These are phyloP conservation scores for Drosophila hamatofila DNA, from an alignment of 2,888 invertebrate genomes.

Conservation along the genomic window DNA sequence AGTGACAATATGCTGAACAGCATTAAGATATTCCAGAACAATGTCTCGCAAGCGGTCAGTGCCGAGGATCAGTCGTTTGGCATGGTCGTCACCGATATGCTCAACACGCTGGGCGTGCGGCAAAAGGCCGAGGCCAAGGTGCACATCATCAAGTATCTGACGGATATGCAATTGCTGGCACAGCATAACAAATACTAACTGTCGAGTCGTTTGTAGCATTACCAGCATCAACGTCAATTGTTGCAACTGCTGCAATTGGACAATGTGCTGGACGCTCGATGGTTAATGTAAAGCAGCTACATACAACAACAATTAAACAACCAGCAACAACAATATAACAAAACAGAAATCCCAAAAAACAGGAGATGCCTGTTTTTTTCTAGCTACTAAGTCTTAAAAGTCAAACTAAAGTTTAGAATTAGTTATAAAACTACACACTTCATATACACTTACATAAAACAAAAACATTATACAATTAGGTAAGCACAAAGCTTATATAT, in stretches of 20 bases:
- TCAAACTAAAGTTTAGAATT: conserved; percentile 76
- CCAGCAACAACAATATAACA: conserved; percentile 13
- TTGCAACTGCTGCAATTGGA: conserved; percentile 70
- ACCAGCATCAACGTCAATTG: conserved; percentile 48
- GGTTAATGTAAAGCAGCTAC: conserved; percentile 48
- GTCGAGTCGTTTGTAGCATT: conserved; percentile 53
- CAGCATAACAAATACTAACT: conserved; percentile 83
- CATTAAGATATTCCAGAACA: conserved; percentile 83
- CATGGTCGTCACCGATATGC: conserved; percentile 83
- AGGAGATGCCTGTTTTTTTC: conserved; percentile 33
- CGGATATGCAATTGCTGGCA: conserved; percentile 83
- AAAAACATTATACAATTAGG: conserved; percentile 45
- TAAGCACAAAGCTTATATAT: conserved; percentile 34
- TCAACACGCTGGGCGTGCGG: conserved; percentile 82
- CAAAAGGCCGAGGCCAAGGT: conserved; percentile 84
- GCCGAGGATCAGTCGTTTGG: conserved; percentile 83
- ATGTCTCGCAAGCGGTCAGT: conserved; percentile 82
- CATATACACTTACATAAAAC: conserved; percentile 25
- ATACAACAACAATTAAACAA: conserved; percentile 37
- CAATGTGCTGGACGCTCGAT: conserved; percentile 59
- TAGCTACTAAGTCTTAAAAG: conserved; percentile 72
- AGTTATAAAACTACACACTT: conserved; percentile 46
- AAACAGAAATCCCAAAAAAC: conserved; percentile 24
- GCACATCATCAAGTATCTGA: conserved; percentile 83
- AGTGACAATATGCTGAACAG: conserved; percentile 83